Conservation (phyloP, 2,797 vertebrate species). For the Eleutherodactylus coqui region DNA sequence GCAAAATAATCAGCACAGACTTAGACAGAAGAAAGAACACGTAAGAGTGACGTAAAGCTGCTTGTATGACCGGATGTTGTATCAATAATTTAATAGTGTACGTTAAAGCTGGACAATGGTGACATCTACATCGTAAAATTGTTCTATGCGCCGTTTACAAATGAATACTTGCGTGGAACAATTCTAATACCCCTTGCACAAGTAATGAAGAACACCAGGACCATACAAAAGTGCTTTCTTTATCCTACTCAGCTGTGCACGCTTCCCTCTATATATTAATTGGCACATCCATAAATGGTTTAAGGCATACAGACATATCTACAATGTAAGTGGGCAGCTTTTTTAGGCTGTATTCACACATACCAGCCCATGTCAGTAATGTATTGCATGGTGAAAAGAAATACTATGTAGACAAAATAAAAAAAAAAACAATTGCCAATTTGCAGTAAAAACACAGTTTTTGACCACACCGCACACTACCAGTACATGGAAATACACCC, state of each 20-base stretch:
- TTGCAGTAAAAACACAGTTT: not conserved
- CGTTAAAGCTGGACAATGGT: conserved; percentile 32
- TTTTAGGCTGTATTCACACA: not conserved
- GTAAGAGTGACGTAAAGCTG: conserved; percentile 64
- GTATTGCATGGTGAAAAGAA: not conserved
- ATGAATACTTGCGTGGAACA: not conserved
- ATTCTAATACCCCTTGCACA: not conserved
- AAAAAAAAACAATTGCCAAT: not conserved
- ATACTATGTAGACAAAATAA: not conserved
- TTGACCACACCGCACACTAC: not conserved
- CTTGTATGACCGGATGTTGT: not conserved
- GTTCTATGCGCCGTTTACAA: not conserved
- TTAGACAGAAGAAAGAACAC: conserved; percentile 34
- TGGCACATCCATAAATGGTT: not conserved
- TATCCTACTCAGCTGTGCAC: not conserved
- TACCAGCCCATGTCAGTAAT: not conserved
- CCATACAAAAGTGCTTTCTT: conserved; percentile 22
- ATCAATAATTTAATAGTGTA: conserved; percentile 25
- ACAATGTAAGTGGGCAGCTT: not conserved
- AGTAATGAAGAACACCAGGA: not conserved
- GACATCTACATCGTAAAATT: conserved; percentile 8
- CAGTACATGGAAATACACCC: not conserved
- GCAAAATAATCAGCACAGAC: not conserved
- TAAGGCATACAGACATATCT: not conserved
- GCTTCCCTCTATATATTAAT: not conserved